These are phyloP conservation scores for Gryllus longicercus DNA, from an alignment of 2,888 invertebrate species.

Conservation along the genomic window DNA sequence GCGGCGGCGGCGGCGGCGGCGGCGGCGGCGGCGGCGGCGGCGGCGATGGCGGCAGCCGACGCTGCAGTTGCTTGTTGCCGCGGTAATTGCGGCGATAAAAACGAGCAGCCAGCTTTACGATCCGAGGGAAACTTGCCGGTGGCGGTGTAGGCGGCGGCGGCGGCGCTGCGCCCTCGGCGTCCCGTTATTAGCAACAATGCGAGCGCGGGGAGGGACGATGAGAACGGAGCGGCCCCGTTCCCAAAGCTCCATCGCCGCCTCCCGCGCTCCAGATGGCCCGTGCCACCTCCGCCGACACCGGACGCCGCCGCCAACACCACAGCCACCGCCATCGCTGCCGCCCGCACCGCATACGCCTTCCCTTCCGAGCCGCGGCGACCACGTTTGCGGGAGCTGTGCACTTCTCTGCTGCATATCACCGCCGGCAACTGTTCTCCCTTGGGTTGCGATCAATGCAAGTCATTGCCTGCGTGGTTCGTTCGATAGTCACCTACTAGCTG, in stretches of 20 bases:
- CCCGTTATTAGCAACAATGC: conserved; percentile 17
- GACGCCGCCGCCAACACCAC: neutral
- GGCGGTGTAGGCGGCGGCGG: neutral
- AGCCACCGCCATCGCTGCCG: neutral
- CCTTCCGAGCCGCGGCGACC: no score
- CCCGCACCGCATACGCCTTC: no score
- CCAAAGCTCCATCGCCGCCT: neutral
- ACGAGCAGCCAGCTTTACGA: conserved; percentile 10
- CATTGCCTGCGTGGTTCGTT: no score
- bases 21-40: neutral
- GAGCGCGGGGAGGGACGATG: neutral
- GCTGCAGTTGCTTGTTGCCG: conserved; percentile 1
- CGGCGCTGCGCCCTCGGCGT: neutral
- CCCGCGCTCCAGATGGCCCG: conserved; percentile 11
- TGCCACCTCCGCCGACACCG: neutral
- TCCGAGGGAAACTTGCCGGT: conserved; percentile 17
- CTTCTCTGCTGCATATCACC: no score
- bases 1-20: neutral
- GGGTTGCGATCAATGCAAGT: no score
- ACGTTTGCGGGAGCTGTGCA: no score
- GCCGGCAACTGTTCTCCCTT: no score
- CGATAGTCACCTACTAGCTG: no score
- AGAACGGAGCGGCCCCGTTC: conserved; percentile 5
- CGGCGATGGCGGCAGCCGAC: neutral
- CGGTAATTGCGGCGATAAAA: neutral